These are phyloP conservation scores for Morpho deidamia DNA, from an alignment of 2,888 invertebrate genomes.

Conservation along the genomic window DNA sequence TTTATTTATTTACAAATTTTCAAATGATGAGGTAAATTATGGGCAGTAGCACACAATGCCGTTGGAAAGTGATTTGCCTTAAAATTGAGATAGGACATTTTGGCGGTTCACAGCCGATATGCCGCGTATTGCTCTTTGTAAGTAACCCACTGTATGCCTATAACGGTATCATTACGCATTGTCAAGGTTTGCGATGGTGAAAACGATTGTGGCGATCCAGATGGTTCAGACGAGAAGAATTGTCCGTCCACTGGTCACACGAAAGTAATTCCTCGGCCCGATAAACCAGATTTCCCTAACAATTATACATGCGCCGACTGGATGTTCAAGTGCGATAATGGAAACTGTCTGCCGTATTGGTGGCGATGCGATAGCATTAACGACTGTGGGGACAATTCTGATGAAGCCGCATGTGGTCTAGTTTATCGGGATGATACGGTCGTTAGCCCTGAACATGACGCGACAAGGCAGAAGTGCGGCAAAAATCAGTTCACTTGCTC, in stretches of 20 bases:
- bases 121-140: no score
- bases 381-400: conserved; percentile 87
- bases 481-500: conserved; percentile 68
- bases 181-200: conserved; percentile 82
- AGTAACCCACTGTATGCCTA: no score
- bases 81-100: no score
- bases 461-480: conserved; percentile 42
- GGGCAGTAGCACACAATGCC: no score
- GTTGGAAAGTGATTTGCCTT: no score
- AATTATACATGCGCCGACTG: conserved; percentile 81
- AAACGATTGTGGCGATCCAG: conserved; percentile 82
- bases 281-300: conserved; percentile 36
- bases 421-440: conserved; percentile 38
- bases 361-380: conserved; percentile 89
- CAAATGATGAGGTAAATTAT: no score
- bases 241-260: conserved; percentile 69
- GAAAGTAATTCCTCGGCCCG: conserved; percentile 45
- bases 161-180: no score
- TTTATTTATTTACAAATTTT: no score
- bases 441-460: conserved; percentile 36
- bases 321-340: conserved; percentile 87
- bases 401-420: conserved; percentile 81
- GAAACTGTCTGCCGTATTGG: conserved; percentile 86
- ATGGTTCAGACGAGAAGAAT: conserved; percentile 84
- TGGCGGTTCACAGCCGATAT: no score